Evolutionary conservation across 2,888 invertebrate genomes (phyloP).

Genomic region (Ceriagrion tenellum): DNA sequence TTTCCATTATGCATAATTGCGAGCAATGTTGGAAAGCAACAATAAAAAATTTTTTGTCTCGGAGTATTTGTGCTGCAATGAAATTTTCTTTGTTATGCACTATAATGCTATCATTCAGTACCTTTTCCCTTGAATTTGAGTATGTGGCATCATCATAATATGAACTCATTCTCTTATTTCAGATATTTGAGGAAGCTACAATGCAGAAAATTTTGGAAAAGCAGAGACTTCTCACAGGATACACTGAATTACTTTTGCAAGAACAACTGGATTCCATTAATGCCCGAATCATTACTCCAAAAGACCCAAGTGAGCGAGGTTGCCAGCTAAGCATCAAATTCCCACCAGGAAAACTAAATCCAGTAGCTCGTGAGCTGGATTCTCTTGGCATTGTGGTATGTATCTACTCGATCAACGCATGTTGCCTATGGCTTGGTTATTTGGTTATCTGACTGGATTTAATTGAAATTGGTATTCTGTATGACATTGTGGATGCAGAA

Average conservation of each 20-base stretch:
- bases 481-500: too few species aligned
- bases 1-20: too few species aligned
- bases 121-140: too few species aligned
- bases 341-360: conserved; percentile 33
- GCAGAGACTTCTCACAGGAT: conserved; percentile 46
- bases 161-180: neutral
- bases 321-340: conserved; percentile 52
- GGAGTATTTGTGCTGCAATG: too few species aligned
- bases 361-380: conserved; percentile 23
- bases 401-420: neutral
- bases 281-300: neutral
- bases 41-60: too few species aligned
- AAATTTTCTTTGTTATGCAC: neutral
- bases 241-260: conserved; percentile 44
- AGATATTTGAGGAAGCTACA: conserved; percentile 58
- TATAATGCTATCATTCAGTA: neutral
- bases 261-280: neutral
- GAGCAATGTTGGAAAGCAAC: too few species aligned
- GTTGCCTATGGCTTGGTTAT: too few species aligned
- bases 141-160: too few species aligned
- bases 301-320: conserved; percentile 26
- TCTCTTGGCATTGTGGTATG: conserved; percentile 49
- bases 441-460: too few species aligned
- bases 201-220: conserved; percentile 39
- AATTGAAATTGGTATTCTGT: too few species aligned